Base-by-base conservation (phyloP, 2,888 invertebrate species). In the Chymomyza amoena region DNA sequence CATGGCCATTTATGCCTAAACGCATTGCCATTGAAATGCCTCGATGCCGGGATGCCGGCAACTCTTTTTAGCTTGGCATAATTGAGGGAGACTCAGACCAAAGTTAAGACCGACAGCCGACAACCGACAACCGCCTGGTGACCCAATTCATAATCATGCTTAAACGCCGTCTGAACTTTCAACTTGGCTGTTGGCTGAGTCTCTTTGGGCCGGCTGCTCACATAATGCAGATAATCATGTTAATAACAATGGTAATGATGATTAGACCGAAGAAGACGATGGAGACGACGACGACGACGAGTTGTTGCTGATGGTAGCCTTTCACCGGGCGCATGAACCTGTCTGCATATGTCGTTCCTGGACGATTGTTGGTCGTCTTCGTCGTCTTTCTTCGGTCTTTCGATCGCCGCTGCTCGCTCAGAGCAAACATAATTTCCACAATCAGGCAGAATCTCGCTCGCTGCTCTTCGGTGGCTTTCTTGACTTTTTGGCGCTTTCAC, bases 231-330 rank as follows among this genome's bases (percentile, higher is more conserved):
- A 87, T 84, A 84, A 84, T 84, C 88, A 84, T 78, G 86, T 84
- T 84, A 84, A 84, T 84, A 84, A 85, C 88, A 84, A 87, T 87
- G 84, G 88, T 86, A 88, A 84, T 84, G 87, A 88, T 84, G 88
- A 86, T 84, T 87, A 87, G 83, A 83, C 85, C 73, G 18, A 54
- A 57, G 57, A 25, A 32, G 20, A 10, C 39, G 61, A 7, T 45
- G 61, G 15, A 32, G 64, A 16, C 54, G 16, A 36, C 28, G 25
- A 50, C 7, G 28, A 10, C 9, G 13, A 2, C 15, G 28, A 28
- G 10, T 20, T 32, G 63, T 20, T 63, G 52, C 20, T n/a, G 56
- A 57, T 64, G 64, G 84, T 77, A 86, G 88, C 88, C 84, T 84
- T 86, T 84, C 88, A 88, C 84, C 88, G 64, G 25, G 57, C 84